phyloP scores from a whole-genome alignment of 1,140 invertebrate genomes.

The Nixonia krombeini region DNA sequence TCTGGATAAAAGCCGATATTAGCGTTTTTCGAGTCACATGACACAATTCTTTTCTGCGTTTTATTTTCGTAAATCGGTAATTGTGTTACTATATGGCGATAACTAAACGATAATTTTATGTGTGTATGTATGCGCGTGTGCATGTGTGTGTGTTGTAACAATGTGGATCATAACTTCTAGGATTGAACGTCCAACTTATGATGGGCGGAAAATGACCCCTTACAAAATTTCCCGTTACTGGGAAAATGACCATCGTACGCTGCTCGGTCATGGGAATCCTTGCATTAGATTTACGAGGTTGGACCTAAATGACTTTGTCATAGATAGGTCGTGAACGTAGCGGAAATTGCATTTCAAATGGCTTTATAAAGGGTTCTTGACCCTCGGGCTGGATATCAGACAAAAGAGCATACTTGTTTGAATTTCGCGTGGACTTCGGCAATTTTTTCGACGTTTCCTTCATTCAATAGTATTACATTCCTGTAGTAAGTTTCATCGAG shows the following conservation, averaged over 20 bases:
- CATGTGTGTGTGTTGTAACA: too few relatives aligned
- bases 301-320: conserved; percentile 37
- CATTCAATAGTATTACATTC: conserved; percentile 44
- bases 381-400: conserved; percentile 3
- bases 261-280: conserved; percentile 20
- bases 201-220: conserved; percentile 16
- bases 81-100: too few relatives aligned
- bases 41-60: too few relatives aligned
- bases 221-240: conserved; percentile 7
- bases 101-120: too few relatives aligned
- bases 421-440: conserved; percentile 34
- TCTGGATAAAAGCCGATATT: too few relatives aligned
- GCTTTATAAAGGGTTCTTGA: conserved; percentile 50
- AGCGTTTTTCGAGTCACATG: neutral
- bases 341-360: conserved; percentile 67
- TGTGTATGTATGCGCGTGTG: too few relatives aligned
- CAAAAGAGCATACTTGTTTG: conserved; percentile 35
- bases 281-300: conserved; percentile 52
- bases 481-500: conserved; percentile 40
- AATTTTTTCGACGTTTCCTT: conserved; percentile 44
- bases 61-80: too few relatives aligned
- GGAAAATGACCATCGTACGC: conserved; percentile 7
- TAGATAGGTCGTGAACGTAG: conserved; percentile 42
- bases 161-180: conserved; percentile 2
- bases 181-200: conserved; percentile 2